Base-by-base conservation (phyloP, 2,113 vertebrate genomes). In the Varanus komodoensis region DNA sequence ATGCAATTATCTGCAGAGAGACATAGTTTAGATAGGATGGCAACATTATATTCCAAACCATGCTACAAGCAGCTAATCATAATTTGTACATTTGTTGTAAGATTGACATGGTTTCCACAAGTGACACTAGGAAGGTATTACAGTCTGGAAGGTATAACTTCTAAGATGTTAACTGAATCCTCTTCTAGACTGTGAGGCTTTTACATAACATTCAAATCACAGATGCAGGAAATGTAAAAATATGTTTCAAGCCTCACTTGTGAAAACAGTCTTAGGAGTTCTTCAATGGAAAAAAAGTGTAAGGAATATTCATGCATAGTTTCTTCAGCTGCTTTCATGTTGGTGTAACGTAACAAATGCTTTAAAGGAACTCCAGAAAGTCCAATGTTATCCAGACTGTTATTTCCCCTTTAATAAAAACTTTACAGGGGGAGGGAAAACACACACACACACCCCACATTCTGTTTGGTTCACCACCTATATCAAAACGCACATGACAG, bases 401-500 rank as follows among this genome's bases (percentile, higher is more conserved):
- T 91, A 92, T 92, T 94, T 95, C 11, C 48, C n/a, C 21, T 0
- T 75, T 89, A 82, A 90, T 85, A 91, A 71, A 82, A 94, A 92
- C 64, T 89, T 80, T 74, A 11, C 52, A 95, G 44, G 38, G 38
- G 38, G 38, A 44, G 38, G 38, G 38, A 84, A 1, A 88, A 90
- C 91, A 90, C 44, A 48, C 38, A 48, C 38, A 44, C 38, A 27
- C 15, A 48, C 19, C 52, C 29, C 9, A 54, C 11, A n/a, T 79
- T 80, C 14, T 84, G 38, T 50, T 93, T 92, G 85, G 50, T 67
- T 82, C 67, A 90, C 68, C 80, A 88, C 92, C 38, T 94, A 80
- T 67, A 92, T 90, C 92, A 97, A 95, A 96, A 93, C 89, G 96
- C 92, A 82, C 85, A 96, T 92, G 92, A 97, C 82, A 96, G 93